Percentiles rank a stretch among this genome's conserved stretches.
phyloP scores from a whole-genome alignment of 2,113 vertebrate genomes.

The Spilogale gracilis region DNA sequence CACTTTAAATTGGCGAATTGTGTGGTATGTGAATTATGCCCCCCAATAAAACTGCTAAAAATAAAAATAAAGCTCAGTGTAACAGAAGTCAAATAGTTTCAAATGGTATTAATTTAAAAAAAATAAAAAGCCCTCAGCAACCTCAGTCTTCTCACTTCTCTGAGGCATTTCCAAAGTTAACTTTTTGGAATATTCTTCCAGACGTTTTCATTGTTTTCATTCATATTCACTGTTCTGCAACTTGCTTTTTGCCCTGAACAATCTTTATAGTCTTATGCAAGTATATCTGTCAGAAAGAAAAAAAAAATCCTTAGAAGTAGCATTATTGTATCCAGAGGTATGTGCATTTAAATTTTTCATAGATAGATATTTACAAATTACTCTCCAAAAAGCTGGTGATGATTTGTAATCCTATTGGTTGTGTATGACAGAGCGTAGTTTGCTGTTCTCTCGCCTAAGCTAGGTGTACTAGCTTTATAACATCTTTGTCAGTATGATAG shows the following conservation, averaged over 20 bases:
- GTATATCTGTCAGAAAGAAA: background rate
- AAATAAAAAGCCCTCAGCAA: background rate
- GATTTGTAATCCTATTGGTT: background rate
- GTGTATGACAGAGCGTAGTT: background rate
- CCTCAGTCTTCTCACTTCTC: background rate
- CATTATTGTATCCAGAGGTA: slow-evolving; percentile 12
- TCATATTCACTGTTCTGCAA: background rate
- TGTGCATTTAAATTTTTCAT: background rate
- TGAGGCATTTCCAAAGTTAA: background rate
- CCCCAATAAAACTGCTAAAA: background rate
- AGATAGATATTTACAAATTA: background rate
- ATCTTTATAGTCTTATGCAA: background rate
- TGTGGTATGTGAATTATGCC: background rate
- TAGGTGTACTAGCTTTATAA: background rate
- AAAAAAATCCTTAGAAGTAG: background rate
- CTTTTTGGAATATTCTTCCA: slow-evolving; percentile 33
- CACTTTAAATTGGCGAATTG: background rate
- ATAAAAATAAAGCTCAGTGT: background rate
- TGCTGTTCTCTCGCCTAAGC: background rate
- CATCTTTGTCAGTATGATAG: background rate
- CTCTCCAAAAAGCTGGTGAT: background rate
- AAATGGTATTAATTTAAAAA: background rate
- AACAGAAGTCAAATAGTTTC: slow-evolving; percentile 33
- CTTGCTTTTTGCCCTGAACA: background rate
- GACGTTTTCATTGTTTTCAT: background rate